phyloP scores from a whole-genome alignment of 2,888 invertebrate species.

The Nipponacmea schrenckii region DNA sequence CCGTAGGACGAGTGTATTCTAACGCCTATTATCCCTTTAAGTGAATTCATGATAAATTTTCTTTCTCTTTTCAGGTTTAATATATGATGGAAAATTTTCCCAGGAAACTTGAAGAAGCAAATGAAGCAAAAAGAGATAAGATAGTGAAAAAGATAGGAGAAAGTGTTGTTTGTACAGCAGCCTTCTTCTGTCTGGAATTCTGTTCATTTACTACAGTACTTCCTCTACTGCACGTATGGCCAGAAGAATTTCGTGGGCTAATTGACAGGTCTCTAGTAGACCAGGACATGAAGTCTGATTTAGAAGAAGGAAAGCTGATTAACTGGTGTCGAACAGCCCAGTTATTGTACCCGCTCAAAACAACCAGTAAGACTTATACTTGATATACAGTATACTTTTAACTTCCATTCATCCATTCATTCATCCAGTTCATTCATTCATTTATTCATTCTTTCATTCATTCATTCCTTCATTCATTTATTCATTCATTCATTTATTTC shows the following conservation, averaged over 20 bases:
- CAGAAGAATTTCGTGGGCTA: constrained; percentile 32
- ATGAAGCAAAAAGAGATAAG: constrained; percentile 14
- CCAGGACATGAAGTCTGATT: constrained; percentile 44
- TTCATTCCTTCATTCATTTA: too few relatives aligned
- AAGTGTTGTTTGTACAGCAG: constrained; percentile 19
- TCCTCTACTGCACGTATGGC: constrained; percentile 27
- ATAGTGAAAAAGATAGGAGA: constrained; percentile 22
- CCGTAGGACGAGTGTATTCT: too few relatives aligned
- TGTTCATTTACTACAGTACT: constrained; percentile 28
- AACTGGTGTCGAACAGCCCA: constrained; percentile 55
- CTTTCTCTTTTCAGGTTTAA: too few relatives aligned
- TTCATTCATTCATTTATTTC: too few relatives aligned
- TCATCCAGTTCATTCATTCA: too few relatives aligned
- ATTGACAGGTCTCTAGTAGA: constrained; percentile 43
- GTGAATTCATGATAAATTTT: too few relatives aligned
- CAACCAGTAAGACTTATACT: constrained; percentile 46
- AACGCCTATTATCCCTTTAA: too few relatives aligned
- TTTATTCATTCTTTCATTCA: too few relatives aligned
- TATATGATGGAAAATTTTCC: constrained; percentile 12
- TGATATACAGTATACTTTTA: too few relatives aligned
- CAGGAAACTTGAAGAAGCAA: constrained; percentile 26
- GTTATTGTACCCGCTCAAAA: constrained; percentile 46
- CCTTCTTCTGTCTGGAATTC: constrained; percentile 8
- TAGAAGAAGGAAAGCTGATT: constrained; percentile 46
- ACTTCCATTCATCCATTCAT: too few relatives aligned